Evolutionary conservation across 1,140 invertebrate species (phyloP).

Genomic region (Tetragonula clypearis): DNA sequence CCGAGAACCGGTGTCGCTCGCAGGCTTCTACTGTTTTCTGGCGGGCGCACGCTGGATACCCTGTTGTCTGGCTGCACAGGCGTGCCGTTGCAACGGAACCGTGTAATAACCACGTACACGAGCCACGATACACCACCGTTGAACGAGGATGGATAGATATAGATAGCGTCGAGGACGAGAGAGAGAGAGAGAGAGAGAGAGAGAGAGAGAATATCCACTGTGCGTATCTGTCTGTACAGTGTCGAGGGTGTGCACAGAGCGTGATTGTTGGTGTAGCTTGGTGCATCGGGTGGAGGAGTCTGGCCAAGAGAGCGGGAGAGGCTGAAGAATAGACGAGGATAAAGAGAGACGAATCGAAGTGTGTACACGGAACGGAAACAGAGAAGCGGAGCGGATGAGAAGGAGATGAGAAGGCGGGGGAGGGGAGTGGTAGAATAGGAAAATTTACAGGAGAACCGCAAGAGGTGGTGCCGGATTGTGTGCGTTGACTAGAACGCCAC

Average conservation of each 20-base stretch:
- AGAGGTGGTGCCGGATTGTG: constrained; percentile 40
- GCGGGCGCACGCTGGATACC: constrained; percentile 26
- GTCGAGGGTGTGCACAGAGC: background rate
- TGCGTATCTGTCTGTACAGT: background rate
- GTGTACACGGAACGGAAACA: background rate
- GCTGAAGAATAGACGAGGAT: constrained; percentile 23
- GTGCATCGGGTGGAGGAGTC: background rate
- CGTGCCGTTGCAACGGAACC: constrained; percentile 48
- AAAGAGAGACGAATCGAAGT: background rate
- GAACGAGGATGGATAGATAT: background rate
- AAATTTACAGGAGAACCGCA: constrained; percentile 9
- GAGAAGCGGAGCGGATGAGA: background rate
- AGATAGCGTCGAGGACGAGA: background rate
- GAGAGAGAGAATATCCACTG: background rate
- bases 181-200: too few relatives aligned
- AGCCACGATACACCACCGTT: constrained; percentile 33
- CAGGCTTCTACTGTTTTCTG: constrained; percentile 33
- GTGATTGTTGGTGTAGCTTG: background rate
- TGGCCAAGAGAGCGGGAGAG: too few relatives aligned
- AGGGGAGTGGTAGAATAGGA: background rate
- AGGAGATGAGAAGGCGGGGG: background rate
- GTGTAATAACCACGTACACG: constrained; percentile 67
- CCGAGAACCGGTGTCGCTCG: constrained; percentile 16
- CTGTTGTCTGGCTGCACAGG: constrained; percentile 43
- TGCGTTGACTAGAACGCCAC: constrained; percentile 54